These are phyloP conservation scores for Eupithecia exiguata DNA, from an alignment of 2,888 invertebrate genomes.

Conservation along the genomic window DNA sequence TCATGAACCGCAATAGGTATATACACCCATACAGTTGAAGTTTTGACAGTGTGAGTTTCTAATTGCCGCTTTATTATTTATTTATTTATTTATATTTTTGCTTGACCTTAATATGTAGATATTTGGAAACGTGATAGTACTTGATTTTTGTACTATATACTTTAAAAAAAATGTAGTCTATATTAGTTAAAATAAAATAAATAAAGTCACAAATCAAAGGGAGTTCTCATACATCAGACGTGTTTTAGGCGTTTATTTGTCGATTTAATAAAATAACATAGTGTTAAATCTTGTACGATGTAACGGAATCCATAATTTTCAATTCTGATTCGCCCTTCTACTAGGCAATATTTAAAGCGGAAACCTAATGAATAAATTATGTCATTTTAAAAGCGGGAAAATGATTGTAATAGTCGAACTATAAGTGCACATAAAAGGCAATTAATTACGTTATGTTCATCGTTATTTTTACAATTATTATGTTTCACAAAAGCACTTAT, in stretches of 20 bases:
- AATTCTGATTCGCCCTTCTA: background rate
- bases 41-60: too few species aligned
- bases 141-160: too few species aligned
- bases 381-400: slow-evolving; percentile 40
- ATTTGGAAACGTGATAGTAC: too few species aligned
- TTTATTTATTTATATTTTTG: too few species aligned
- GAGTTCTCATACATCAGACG: background rate
- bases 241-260: background rate
- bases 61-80: too few species aligned
- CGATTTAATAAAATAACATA: background rate
- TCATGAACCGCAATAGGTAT: too few species aligned
- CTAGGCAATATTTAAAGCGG: background rate
- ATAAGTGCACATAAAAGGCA: background rate
- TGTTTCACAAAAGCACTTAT: background rate
- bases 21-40: too few species aligned
- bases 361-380: slow-evolving; percentile 11
- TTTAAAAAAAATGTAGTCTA: too few species aligned
- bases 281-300: background rate
- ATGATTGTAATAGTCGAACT: background rate
- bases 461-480: background rate
- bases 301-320: background rate
- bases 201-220: background rate
- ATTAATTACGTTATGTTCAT: background rate
- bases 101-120: too few species aligned
- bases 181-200: background rate